Evolutionary conservation across 2,888 invertebrate genomes (phyloP).

Genomic region (Cylloceria caligata): DNA sequence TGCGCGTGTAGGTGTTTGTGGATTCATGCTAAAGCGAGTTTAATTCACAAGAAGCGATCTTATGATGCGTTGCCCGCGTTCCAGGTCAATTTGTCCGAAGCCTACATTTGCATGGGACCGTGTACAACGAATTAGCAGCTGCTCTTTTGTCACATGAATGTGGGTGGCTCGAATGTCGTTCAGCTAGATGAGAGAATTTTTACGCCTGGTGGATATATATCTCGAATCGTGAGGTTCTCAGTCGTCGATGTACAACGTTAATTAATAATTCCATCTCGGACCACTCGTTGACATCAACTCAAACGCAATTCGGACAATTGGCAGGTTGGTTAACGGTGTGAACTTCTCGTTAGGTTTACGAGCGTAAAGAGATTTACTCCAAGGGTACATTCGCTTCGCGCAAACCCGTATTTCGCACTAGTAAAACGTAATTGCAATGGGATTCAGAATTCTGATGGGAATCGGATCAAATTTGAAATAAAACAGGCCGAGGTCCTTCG

Average conservation of each 20-base stretch:
- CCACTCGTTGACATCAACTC: not conserved
- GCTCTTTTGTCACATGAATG: conserved; percentile 16
- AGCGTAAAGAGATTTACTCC: conserved; percentile 35
- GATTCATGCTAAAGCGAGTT: conserved; percentile 38
- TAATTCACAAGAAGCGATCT: conserved; percentile 25
- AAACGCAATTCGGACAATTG: conserved; percentile 30
- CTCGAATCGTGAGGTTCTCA: not conserved
- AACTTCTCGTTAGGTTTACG: conserved; percentile 41
- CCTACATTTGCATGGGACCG: conserved; percentile 49
- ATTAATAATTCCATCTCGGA: too few relatives aligned
- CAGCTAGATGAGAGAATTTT: conserved; percentile 15
- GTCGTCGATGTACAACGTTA: too few relatives aligned
- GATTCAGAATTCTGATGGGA: not conserved
- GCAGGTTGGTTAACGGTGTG: conserved; percentile 32
- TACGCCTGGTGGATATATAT: conserved; percentile 15
- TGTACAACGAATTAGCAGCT: conserved; percentile 29
- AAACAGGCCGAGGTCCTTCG: not conserved
- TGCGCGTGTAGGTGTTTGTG: conserved; percentile 49
- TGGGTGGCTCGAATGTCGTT: conserved; percentile 51
- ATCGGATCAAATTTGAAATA: conserved; percentile 5
- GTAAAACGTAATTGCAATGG: not conserved
- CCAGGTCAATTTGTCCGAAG: conserved; percentile 44
- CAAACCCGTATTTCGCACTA: not conserved
- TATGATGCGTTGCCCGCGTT: conserved; percentile 25
- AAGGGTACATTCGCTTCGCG: conserved; percentile 3